Evolutionary conservation across 2,888 invertebrate genomes (phyloP), one percentile per base, ranked within the genome.

Genomic region (Fragum whitleyi): DNA sequence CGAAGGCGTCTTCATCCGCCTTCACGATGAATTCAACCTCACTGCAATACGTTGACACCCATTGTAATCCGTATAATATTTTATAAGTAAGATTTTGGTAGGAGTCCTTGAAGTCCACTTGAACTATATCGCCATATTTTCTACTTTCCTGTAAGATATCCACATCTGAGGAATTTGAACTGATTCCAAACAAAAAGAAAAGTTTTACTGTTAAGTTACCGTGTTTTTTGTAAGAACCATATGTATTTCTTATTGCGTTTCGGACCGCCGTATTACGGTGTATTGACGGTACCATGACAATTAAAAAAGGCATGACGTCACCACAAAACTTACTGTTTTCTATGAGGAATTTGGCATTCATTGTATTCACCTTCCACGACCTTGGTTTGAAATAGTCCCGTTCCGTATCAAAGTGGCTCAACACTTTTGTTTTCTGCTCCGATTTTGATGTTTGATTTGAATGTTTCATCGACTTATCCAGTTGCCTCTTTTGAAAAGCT

Each of bases 261-360:
- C 90, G 75, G 11, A 84, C 77, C 19, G 71, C 67, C 11, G 47
- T 19, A 59, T 89, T 84, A 6, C 80, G 61, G 16, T 79, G 83
- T n/a, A 81, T 71, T 0, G 89, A 85, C 6, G 87, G 87, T 1
- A 90, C 85, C 11, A 88, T 55, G 2, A 89, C 82, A 6, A 90
- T 72, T 47, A 88, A 72, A 59, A 83, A 88, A n/a, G 84, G 83
- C 0, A 74, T 62, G 11, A 28, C 28, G 1, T 36, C 36, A 23
- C 70, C 61, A 65, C 87, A 88, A 23, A 88, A 76, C 14, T 75
- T 55, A 29, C 39, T 57, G 6, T 80, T 75, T 3, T 39, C 26
- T 51, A 82, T 80, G 1, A 85, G 51, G 67, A 85, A 87, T 1
- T 74, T 65, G n/a, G 74, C 57, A 16, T 73, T 47, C 67, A 83